phyloP scores from a whole-genome alignment of 2,113 vertebrate genomes.

The Pachypanchax playfairii region DNA sequence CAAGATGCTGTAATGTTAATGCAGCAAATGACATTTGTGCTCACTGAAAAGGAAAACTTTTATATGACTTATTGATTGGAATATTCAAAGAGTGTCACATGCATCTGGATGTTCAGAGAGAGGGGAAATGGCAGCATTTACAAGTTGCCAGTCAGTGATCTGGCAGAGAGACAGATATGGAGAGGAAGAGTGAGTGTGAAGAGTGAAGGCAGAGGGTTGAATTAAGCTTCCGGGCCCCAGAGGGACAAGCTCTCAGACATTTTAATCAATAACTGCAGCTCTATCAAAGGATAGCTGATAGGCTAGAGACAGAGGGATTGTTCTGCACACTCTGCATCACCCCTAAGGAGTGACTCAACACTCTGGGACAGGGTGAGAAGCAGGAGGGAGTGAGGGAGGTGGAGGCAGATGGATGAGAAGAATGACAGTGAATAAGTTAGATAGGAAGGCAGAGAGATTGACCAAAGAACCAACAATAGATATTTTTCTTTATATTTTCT shows the following conservation, averaged over 20 bases:
- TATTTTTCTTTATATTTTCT: constrained; percentile 49
- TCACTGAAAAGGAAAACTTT: neutral
- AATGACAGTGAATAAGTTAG: constrained; percentile 60
- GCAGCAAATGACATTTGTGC: neutral
- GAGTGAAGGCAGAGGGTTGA: constrained; percentile 66
- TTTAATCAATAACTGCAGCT: constrained; percentile 78
- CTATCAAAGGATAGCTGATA: constrained; percentile 77
- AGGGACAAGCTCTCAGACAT: constrained; percentile 75
- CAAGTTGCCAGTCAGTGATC: constrained; percentile 25
- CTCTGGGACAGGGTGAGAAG: constrained; percentile 57
- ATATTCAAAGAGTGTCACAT: neutral
- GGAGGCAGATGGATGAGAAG: constrained; percentile 52
- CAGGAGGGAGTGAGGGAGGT: constrained; percentile 32
- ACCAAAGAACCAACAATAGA: constrained; percentile 43
- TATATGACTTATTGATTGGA: constrained; percentile 5
- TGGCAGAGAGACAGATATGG: constrained; percentile 53
- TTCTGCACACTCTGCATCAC: constrained; percentile 67
- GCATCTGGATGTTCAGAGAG: neutral
- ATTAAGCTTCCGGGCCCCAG: constrained; percentile 74
- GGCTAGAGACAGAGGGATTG: constrained; percentile 75
- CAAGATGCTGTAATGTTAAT: neutral
- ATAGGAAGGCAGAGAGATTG: constrained; percentile 39
- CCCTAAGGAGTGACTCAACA: constrained; percentile 72
- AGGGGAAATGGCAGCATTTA: constrained; percentile 32
- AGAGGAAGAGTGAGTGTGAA: constrained; percentile 65